phyloP scores from a whole-genome alignment of 1,140 invertebrate genomes.

The Brachionus rubens region DNA sequence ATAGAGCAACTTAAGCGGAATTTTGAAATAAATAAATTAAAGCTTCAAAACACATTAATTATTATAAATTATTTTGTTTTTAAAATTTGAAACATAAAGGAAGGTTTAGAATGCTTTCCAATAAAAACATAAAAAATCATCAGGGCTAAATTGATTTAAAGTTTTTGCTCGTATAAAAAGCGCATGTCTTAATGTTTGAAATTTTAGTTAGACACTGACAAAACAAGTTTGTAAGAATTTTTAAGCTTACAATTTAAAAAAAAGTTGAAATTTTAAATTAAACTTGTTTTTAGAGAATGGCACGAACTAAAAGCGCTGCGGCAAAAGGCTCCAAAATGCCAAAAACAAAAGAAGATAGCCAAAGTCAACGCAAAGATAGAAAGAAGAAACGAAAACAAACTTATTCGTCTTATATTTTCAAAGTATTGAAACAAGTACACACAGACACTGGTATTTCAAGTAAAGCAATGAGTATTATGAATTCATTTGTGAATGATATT shows the following conservation, averaged over 20 bases:
- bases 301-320: not conserved
- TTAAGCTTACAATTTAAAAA: too few species aligned
- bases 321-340: not conserved
- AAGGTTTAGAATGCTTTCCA: not conserved
- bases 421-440: conserved; percentile 71
- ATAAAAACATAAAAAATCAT: too few species aligned
- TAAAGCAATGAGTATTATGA: conserved; percentile 60
- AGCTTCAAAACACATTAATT: not conserved
- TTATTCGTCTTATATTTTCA: conserved; percentile 71
- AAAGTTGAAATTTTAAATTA: too few species aligned
- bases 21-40: conserved; percentile 8
- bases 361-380: not conserved
- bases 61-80: too few species aligned
- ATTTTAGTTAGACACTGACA: too few species aligned
- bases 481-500: conserved; percentile 61
- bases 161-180: too few species aligned
- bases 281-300: not conserved
- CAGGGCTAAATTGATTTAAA: too few species aligned
- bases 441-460: conserved; percentile 68
- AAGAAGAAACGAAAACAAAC: conserved; percentile 61
- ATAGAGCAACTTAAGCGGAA: not conserved
- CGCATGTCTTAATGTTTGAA: too few species aligned
- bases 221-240: too few species aligned
- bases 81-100: too few species aligned
- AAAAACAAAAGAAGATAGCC: not conserved